phyloP scores from a whole-genome alignment of 1,140 invertebrate genomes.

The Stegodyphus mimosarum region DNA sequence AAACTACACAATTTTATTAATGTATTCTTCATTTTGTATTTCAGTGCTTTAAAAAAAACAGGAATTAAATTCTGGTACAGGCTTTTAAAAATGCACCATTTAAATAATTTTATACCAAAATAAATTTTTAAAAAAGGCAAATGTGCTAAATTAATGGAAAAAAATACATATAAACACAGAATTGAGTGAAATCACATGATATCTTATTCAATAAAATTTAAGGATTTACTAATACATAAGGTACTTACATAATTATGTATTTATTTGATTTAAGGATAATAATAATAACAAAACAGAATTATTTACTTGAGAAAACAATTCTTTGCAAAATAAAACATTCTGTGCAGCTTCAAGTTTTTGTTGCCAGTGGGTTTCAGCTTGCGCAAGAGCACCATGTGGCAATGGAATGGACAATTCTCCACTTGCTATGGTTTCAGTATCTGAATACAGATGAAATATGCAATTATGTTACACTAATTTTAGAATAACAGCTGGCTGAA shows the following conservation, averaged over 20 bases:
- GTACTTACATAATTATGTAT: no score
- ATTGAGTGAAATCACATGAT: no score
- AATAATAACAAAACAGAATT: not conserved
- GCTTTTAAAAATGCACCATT: no score
- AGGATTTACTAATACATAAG: no score
- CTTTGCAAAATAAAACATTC: slow-evolving; percentile 97
- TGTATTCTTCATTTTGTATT: not conserved
- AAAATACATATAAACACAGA: no score
- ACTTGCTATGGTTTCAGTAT: slow-evolving; percentile 69
- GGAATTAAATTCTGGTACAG: not conserved
- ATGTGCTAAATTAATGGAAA: no score
- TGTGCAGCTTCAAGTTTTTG: slow-evolving; percentile 95
- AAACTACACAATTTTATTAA: not conserved
- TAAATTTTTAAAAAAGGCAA: no score
- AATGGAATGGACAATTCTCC: slow-evolving; percentile 68
- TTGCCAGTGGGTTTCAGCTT: slow-evolving; percentile 89
- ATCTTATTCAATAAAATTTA: no score
- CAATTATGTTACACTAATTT: no score
- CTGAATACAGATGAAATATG: slow-evolving; percentile 63
- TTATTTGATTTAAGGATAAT: no score
- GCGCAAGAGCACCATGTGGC: slow-evolving; percentile 69
- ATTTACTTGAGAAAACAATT: slow-evolving; percentile 86
- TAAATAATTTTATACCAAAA: no score
- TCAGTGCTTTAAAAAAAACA: not conserved
- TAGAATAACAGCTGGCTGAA: no score